These are phyloP conservation scores for Ptychadena robeensis DNA, from an alignment of 2,797 vertebrate species.

Conservation along the genomic window DNA sequence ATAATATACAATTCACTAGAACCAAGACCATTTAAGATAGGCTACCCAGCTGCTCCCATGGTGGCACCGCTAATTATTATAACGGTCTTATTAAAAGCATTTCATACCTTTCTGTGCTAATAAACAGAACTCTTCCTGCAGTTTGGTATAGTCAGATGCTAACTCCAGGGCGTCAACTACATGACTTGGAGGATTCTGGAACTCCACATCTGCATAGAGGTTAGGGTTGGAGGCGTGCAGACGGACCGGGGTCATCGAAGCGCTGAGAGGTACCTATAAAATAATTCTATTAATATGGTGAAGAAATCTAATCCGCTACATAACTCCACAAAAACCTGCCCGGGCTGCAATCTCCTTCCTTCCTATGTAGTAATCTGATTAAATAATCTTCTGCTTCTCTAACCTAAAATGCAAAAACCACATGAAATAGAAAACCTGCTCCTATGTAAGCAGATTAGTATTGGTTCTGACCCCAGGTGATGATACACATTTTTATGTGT, in stretches of 20 bases:
- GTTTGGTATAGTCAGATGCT: conserved; percentile 92
- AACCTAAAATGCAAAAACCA: background rate
- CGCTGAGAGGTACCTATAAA: conserved; percentile 89
- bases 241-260: conserved; percentile 90
- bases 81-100: no score
- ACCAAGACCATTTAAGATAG: no score
- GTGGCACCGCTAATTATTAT: no score
- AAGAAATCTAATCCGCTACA: background rate
- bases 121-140: conserved; percentile 96
- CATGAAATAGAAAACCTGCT: background rate
- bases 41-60: no score
- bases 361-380: background rate
- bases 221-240: conserved; percentile 98
- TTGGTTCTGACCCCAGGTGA: background rate
- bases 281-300: conserved; percentile 12
- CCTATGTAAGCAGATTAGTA: conserved; percentile 13
- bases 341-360: background rate
- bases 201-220: conserved; percentile 94
- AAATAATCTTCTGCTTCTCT: background rate
- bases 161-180: conserved; percentile 86
- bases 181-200: conserved; percentile 84
- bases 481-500: background rate
- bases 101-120: conserved; percentile 97
- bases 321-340: background rate
- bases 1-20: no score